Evolutionary conservation across 2,797 vertebrate genomes (phyloP), one percentile per base, ranked within the genome.

Genomic region (Galaxias olidus): DNA sequence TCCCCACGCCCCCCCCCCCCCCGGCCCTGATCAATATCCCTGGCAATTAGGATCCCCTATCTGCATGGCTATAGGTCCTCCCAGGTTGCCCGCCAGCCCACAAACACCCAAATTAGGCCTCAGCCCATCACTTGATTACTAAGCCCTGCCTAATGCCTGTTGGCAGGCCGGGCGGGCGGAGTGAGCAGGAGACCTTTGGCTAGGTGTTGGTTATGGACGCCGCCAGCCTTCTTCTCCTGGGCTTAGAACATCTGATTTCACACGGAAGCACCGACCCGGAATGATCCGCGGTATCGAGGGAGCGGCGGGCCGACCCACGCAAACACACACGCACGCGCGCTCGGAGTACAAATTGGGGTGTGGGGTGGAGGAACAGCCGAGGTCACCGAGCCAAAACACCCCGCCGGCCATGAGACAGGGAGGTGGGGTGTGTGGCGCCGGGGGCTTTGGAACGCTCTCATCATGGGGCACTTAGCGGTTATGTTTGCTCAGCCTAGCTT

Each of bases 31-130:
- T 94, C 93, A 91, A 94, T 94, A 93, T 91, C 83, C 86, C 82
- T 82, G 89, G 90, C 93, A 93, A 93, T 94, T 94, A 93, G 87
- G 92, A 93, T 93, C 88, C 91, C 85, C 91, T 92, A 92, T 93
- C 91, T 93, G 90, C 90, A 92, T 92, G 90, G 85, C 88, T 89
- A 89, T 78, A 75, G 87, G 89, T 89, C 89, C 91, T 88, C 91
- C 61, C 63, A 85, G 86, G 88, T 86, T 88, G 85, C 87, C 89
- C 58, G 70, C 79, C 80, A 82, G 89, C 90, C 88, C 89, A 86
- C 92, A 92, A 92, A 92, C 90, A 92, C 91, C 90, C 91, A 92
- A 92, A 93, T 93, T 92, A 93, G 91, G 92, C 89, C 80, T 92
- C 90, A 88, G 89, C 89, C 91, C 89, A 93, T 91, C 88, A 91